Percentiles rank a stretch among this genome's conserved stretches.
These are phyloP conservation scores for Basileuterus tristriatus DNA, from an alignment of 2,797 vertebrate species.

Conservation along the genomic window DNA sequence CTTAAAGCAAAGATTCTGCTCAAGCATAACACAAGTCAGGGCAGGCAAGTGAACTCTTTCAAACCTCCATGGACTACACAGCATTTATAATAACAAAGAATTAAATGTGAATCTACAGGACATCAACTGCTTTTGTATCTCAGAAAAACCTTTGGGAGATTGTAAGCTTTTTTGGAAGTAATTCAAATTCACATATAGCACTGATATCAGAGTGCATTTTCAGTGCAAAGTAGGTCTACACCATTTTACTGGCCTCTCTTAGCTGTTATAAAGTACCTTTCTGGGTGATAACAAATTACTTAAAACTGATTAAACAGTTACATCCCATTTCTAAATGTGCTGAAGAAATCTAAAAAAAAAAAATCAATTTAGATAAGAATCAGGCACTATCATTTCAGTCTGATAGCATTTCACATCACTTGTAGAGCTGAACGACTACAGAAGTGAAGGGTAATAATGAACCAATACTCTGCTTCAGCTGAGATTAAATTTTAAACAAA, in stretches of 20 bases:
- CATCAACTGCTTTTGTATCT: neutral
- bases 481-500: slow-evolving; percentile 56
- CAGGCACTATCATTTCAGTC: neutral
- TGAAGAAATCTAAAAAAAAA: neutral
- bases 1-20: neutral
- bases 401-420: slow-evolving; percentile 13
- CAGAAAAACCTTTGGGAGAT: neutral
- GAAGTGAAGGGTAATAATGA: slow-evolving; percentile 12
- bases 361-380: slow-evolving; percentile 45
- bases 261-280: neutral
- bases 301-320: slow-evolving; percentile 28
- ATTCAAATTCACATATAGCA: neutral
- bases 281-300: neutral
- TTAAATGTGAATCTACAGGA: neutral
- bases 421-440: slow-evolving; percentile 3
- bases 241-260: neutral
- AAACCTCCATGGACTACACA: neutral
- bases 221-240: neutral
- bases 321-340: neutral
- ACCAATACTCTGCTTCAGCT: slow-evolving; percentile 1
- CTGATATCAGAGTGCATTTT: neutral
- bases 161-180: neutral
- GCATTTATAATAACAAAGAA: slow-evolving; percentile 15
- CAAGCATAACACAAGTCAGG: neutral
- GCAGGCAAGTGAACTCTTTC: neutral